Evolutionary conservation across 1,140 invertebrate genomes (phyloP), one percentile per base, ranked within the genome.

Genomic region (Drosophila aff.): DNA sequence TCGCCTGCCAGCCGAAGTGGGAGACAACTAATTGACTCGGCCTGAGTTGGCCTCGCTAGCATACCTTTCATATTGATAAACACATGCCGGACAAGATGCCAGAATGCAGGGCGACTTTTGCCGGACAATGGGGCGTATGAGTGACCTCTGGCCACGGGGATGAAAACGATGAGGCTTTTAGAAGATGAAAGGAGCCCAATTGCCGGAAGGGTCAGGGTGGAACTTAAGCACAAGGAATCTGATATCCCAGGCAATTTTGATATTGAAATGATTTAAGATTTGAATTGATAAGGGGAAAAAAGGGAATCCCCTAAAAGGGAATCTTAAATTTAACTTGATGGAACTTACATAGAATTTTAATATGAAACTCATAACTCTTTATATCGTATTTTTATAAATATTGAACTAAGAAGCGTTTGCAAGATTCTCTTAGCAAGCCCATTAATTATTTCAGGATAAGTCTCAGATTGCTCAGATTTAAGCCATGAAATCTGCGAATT

Each of bases 31-130:
- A 78, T 78, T 78, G 73, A 77, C 76, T 63, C 53, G 38, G 44
- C 63, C 60, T 61, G 69, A 74, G 46, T 73, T 72, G 68, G 23
- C 36, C 15, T 41, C 33, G 41, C 52, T 58, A 49, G 52, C 67
- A 59, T 74, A 50, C 69, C 55, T 78, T 82, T 60, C 81, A 83
- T 82, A 82, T 82, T 82, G 69, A 82, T 82, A 79, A 82, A 82
- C 76, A 82, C 49, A 75, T 75, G 75, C 76, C 52, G 47, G 53
- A 72, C 76, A 65, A 79, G 62, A 79, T 79, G 49, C 76, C 76
- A 53, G 55, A 60, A 59, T 49, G 26, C 67, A 52, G 46, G 38
- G 16, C 52, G 38, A 23, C 18, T 15, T 61, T 26, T 9, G 15
- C 40, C 15, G 47, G 44, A 78, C 64, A 78, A 68, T 38, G 57